Percentiles rank a stretch among this genome's conserved stretches.
Conservation (phyloP, 2,888 invertebrate genomes). For the Acrocyrtus sp. region DNA sequence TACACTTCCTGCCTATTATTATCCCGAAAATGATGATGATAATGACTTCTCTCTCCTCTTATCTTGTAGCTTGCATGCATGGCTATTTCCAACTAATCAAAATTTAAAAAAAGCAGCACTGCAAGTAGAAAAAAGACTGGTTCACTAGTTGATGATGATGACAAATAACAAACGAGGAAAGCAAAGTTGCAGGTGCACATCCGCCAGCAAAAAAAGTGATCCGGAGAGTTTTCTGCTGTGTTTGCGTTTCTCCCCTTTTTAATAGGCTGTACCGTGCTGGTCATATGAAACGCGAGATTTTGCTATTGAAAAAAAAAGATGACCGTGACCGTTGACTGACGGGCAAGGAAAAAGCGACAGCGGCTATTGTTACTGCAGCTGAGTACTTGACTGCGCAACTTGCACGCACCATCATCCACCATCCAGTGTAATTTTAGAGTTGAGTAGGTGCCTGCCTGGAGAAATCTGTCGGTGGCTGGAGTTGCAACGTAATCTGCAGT, state of each 20-base stretch:
- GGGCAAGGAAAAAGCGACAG: background rate
- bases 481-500: too few relatives aligned
- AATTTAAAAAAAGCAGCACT: background rate
- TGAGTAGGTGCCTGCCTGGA: too few relatives aligned
- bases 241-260: too few relatives aligned
- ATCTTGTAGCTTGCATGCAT: conserved; percentile 8
- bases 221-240: too few relatives aligned
- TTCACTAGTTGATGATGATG: background rate
- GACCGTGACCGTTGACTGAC: conserved; percentile 33
- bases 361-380: background rate
- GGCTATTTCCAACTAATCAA: conserved; percentile 28
- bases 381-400: background rate
- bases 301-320: conserved; percentile 10
- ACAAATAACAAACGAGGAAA: background rate
- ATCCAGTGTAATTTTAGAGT: conserved; percentile 25
- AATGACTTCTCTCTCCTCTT: conserved; percentile 1
- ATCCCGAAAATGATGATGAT: background rate
- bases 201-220: background rate
- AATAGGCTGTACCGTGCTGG: conserved; percentile 35
- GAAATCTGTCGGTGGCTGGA: too few relatives aligned
- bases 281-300: conserved; percentile 28
- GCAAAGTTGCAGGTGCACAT: background rate
- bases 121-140: background rate
- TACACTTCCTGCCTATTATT: conserved; percentile 26
- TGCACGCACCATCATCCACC: background rate